Conservation (phyloP, 35 echinoderm and acorn worm species). For the Chiridota heheva region DNA sequence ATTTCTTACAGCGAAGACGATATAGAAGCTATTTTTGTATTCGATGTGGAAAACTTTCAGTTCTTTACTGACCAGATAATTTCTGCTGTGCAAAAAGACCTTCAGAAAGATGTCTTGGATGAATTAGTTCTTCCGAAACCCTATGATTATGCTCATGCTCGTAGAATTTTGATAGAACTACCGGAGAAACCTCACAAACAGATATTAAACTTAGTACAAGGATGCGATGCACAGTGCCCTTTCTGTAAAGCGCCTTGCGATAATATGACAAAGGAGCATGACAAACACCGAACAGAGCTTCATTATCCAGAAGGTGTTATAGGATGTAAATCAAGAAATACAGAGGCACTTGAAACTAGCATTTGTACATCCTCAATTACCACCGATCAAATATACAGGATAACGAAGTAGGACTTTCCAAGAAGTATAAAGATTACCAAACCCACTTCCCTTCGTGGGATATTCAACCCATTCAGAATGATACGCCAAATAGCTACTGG, state of each 20-base stretch:
- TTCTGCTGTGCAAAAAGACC: too few relatives aligned
- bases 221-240: slow-evolving; percentile 37
- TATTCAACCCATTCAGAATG: slow-evolving; percentile 20
- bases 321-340: neutral
- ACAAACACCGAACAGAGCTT: slow-evolving; percentile 7
- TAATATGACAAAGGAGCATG: slow-evolving; percentile 11
- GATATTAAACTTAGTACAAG: neutral
- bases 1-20: slow-evolving; percentile 20
- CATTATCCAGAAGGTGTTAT: slow-evolving; percentile 14
- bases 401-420: neutral
- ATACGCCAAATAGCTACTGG: slow-evolving; percentile 16
- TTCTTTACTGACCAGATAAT: slow-evolving; percentile 7
- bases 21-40: neutral
- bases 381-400: neutral
- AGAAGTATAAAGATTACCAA: slow-evolving; percentile 17
- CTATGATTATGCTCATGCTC: too few relatives aligned
- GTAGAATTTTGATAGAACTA: neutral
- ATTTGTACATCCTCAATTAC: slow-evolving; percentile 8
- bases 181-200: neutral
- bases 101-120: too few relatives aligned
- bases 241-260: slow-evolving; percentile 53
- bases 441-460: slow-evolving; percentile 25
- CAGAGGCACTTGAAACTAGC: neutral
- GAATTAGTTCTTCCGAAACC: too few relatives aligned
- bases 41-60: slow-evolving; percentile 13